Conservation (phyloP, 2,797 vertebrate species). For the Lophotriccus pileatus region DNA sequence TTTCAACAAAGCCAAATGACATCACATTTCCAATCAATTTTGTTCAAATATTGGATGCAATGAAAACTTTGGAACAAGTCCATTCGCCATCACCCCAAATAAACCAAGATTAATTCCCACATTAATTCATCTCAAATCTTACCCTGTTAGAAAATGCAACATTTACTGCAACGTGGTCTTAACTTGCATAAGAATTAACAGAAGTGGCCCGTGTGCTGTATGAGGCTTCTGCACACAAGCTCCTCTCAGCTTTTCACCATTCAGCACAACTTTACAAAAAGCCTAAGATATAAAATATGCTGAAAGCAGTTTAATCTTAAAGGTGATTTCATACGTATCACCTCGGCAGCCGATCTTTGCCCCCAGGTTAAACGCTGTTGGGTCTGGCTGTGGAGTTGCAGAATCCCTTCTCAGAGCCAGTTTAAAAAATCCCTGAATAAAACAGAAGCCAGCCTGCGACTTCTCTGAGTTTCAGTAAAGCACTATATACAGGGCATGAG, state of each 20-base stretch:
- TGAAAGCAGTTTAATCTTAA: constrained; percentile 69
- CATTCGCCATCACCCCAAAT: neutral
- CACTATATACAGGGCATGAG: constrained; percentile 52
- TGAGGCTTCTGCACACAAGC: constrained; percentile 33
- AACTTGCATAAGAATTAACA: constrained; percentile 23
- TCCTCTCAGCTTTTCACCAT: constrained; percentile 40
- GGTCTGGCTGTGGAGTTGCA: constrained; percentile 60
- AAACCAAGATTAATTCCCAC: constrained; percentile 16
- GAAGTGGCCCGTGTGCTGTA: constrained; percentile 28
- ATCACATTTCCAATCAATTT: constrained; percentile 25
- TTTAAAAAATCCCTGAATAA: constrained; percentile 79
- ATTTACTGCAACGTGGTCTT: constrained; percentile 39
- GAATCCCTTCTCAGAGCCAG: constrained; percentile 67
- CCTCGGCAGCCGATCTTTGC: constrained; percentile 66
- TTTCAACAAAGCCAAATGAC: constrained; percentile 55
- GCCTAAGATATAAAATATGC: constrained; percentile 70
- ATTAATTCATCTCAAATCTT: constrained; percentile 52
- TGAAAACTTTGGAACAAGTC: constrained; percentile 42
- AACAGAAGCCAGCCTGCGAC: constrained; percentile 77
- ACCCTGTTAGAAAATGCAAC: constrained; percentile 66
- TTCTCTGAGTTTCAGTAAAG: constrained; percentile 71
- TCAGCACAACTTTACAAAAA: constrained; percentile 66
- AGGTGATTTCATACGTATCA: constrained; percentile 58
- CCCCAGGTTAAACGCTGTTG: constrained; percentile 67
- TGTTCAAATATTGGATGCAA: constrained; percentile 32